A percentile compares a stretch with the other conserved stretches of the same genome.
These are phyloP conservation scores for Monochamus saltuarius DNA, from an alignment of 1,140 invertebrate species.

Conservation along the genomic window DNA sequence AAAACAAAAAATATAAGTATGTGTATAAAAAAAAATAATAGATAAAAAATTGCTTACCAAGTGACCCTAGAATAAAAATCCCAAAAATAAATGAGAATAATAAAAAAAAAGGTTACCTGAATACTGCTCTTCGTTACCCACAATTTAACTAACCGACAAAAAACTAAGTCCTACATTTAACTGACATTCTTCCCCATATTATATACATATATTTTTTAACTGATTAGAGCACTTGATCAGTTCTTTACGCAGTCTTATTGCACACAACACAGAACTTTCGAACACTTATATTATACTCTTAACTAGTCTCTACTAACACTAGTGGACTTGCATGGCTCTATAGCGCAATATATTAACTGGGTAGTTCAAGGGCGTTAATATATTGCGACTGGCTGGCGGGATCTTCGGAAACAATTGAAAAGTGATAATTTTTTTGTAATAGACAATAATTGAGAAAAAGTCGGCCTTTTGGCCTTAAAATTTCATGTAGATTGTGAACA, in stretches of 20 bases:
- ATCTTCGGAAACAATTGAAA: not conserved
- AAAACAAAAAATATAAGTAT: not conserved
- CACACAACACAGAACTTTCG: slow-evolving; percentile 31
- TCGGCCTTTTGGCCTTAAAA: too few species aligned
- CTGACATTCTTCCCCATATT: slow-evolving; percentile 12
- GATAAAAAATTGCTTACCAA: slow-evolving; percentile 28
- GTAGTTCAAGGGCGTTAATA: not conserved
- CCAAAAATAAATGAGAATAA: not conserved
- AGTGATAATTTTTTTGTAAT: too few species aligned
- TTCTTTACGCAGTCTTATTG: slow-evolving; percentile 28
- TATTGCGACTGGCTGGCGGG: slow-evolving; percentile 13
- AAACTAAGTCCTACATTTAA: slow-evolving; percentile 18
- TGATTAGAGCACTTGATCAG: slow-evolving; percentile 26
- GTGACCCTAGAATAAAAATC: slow-evolving; percentile 9
- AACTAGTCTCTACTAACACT: slow-evolving; percentile 15
- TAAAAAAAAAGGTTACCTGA: slow-evolving; percentile 20
- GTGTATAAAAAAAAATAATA: slow-evolving; percentile 7
- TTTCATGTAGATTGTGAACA: too few species aligned
- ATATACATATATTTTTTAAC: slow-evolving; percentile 8
- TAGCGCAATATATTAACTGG: slow-evolving; percentile 11
- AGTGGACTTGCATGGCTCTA: slow-evolving; percentile 7
- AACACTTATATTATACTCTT: slow-evolving; percentile 19
- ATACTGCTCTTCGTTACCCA: slow-evolving; percentile 13
- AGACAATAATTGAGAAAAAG: too few species aligned
- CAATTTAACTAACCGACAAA: slow-evolving; percentile 7